These are phyloP conservation scores for Aegithalos caudatus DNA, from an alignment of 2,113 vertebrate genomes.

Conservation along the genomic window DNA sequence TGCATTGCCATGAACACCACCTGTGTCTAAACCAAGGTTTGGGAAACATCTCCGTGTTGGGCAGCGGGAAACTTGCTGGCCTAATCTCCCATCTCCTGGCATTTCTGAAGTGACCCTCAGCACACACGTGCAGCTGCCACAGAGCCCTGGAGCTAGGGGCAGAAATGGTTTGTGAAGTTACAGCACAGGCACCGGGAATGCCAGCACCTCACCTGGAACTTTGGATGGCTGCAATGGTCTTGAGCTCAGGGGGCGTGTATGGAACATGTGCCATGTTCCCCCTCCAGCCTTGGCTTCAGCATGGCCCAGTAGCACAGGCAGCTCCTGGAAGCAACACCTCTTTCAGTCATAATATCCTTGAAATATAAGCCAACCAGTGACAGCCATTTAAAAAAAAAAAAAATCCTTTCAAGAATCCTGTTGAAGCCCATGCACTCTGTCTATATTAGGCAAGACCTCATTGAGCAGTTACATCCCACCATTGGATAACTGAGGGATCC, in stretches of 20 bases:
- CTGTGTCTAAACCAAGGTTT: not conserved
- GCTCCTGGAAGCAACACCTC: not conserved
- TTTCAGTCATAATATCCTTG: not conserved
- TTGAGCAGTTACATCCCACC: rapidly evolving
- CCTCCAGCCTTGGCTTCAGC: not conserved
- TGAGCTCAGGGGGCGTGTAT: not conserved
- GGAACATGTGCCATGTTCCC: rapidly evolving
- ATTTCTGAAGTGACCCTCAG: not conserved
- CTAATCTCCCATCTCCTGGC: not conserved
- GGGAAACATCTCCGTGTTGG: not conserved
- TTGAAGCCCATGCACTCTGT: rapidly evolving
- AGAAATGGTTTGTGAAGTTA: not conserved
- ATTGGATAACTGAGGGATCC: rapidly evolving
- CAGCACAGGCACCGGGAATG: not conserved
- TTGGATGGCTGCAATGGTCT: rapidly evolving
- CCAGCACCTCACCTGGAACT: not conserved
- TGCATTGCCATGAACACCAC: rapidly evolving
- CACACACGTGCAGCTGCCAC: rapidly evolving
- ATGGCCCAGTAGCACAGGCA: rapidly evolving
- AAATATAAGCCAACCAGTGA: not conserved
- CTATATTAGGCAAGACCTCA: rapidly evolving
- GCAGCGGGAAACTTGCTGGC: not conserved
- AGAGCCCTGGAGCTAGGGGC: not conserved
- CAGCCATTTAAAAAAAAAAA: not conserved
- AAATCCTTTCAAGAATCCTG: not conserved